Percentiles rank a stretch among this genome's conserved stretches.
Evolutionary conservation across 2,113 vertebrate genomes (phyloP).

Genomic region (Butorides virescens): DNA sequence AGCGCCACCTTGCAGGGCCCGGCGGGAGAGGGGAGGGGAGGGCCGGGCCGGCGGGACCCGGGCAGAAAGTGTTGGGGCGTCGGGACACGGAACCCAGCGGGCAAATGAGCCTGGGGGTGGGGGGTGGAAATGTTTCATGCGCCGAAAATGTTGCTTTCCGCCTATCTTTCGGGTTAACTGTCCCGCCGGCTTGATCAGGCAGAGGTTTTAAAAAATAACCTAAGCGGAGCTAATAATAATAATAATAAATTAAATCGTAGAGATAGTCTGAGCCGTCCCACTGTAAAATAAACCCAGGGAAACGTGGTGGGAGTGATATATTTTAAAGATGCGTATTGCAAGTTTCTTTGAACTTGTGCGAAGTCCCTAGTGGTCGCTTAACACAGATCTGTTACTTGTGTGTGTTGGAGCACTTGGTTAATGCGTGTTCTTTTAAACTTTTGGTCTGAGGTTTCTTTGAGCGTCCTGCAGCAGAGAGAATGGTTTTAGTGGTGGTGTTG

Average conservation of each 20-base stretch:
- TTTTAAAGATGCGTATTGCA: background rate
- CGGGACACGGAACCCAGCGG: background rate
- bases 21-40: background rate
- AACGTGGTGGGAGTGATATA: background rate
- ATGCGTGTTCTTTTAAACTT: conserved; percentile 25
- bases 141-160: background rate
- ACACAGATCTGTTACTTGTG: background rate
- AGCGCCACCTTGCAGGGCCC: conserved; percentile 80
- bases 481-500: background rate
- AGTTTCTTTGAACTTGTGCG: conserved; percentile 30
- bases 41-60: background rate
- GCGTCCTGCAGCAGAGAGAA: background rate
- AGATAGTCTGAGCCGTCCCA: background rate
- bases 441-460: conserved; percentile 18
- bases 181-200: background rate
- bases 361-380: conserved; percentile 44
- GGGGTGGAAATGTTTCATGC: background rate
- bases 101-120: background rate
- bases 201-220: background rate
- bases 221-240: background rate
- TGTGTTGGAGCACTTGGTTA: background rate
- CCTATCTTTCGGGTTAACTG: background rate
- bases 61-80: background rate
- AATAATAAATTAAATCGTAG: background rate
- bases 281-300: background rate